Evolutionary conservation across 2,797 vertebrate species (phyloP).

Genomic region (Enteromius anoplus): DNA sequence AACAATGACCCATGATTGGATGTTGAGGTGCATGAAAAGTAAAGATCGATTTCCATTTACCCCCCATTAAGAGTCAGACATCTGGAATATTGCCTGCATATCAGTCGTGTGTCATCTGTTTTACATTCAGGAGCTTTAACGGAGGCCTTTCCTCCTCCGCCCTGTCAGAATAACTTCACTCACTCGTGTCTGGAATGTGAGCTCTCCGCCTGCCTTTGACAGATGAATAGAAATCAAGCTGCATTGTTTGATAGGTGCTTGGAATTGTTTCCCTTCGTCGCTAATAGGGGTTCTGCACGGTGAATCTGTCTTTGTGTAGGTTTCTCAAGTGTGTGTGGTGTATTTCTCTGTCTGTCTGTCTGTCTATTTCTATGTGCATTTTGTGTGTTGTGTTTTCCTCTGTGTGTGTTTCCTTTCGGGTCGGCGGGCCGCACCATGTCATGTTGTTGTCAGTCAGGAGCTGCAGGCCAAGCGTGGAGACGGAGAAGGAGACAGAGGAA

Average conservation of each 20-base stretch:
- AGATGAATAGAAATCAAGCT: constrained; percentile 63
- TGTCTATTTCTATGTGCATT: constrained; percentile 40
- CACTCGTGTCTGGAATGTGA: constrained; percentile 63
- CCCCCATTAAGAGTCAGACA: constrained; percentile 81
- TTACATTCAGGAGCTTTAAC: constrained; percentile 83
- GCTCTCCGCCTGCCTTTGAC: constrained; percentile 55
- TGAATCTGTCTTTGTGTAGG: constrained; percentile 29
- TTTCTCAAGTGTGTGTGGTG: constrained; percentile 26
- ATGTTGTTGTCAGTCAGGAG: constrained; percentile 68
- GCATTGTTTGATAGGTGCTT: constrained; percentile 59
- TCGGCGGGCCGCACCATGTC: constrained; percentile 51
- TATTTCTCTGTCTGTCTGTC: constrained; percentile 14
- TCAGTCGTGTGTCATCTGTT: constrained; percentile 69
- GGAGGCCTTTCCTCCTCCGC: constrained; percentile 64
- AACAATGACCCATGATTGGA: constrained; percentile 79
- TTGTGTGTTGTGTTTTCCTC: constrained; percentile 40
- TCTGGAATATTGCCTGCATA: constrained; percentile 77
- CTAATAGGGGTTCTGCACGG: constrained; percentile 34
- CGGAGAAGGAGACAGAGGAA: constrained; percentile 56
- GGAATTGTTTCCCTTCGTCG: constrained; percentile 54
- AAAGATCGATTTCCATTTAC: constrained; percentile 84
- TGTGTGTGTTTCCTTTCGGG: constrained; percentile 42
- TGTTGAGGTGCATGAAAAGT: constrained; percentile 72
- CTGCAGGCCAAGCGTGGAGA: constrained; percentile 70
- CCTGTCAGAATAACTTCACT: constrained; percentile 81